Evolutionary conservation across 2,797 vertebrate species (phyloP), one percentile per base, ranked within the genome.

Genomic region (Diceros bicornis): DNA sequence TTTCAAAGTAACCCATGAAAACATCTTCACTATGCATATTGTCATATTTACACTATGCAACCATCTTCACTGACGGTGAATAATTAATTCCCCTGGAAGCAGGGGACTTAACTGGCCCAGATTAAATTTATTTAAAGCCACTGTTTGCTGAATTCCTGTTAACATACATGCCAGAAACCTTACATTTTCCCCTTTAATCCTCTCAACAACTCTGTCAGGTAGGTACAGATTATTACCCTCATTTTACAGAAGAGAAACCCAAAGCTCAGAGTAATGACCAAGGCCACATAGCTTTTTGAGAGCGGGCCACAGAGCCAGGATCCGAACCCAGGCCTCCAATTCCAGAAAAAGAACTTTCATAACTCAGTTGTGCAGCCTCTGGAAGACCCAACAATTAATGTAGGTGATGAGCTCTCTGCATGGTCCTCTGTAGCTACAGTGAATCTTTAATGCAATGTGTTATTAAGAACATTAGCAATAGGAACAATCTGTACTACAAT

Each of bases 161-260:
- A 95, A 74, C 20, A 23, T 25, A 21, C 16, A 4, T 79, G 29
- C 68, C 17, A 93, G 29, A 69, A 93, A 90, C 32, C 23, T 95
- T 82, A 85, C 12, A 82, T n/a, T 86, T 91, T 82, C 8, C 78
- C 21, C 85, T 2, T 87, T 74, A 88, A 61, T 34, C 41, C 47
- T 57, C 34, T 88, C 89, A 88, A 84, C 18, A 94, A 84, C 23
- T 32, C 10, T 72, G 17, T 88, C 57, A 17, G 16, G 18, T 44
- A 79, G 14, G 64, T 50, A 18, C 1, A 25, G 62, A 83, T 41
- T 37, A 79, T 23, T 32, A 77, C 0, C 34, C 2, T 77, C 32
- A 62, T 64, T 83, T 71, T 89, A 78, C 23, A 93, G 82, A 96
- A 74, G 37, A 92, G 50, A 94, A 88, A 86, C 74, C n/a, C 66